Conservation (phyloP, 1,140 invertebrate species). For the Epicauta chinensis region DNA sequence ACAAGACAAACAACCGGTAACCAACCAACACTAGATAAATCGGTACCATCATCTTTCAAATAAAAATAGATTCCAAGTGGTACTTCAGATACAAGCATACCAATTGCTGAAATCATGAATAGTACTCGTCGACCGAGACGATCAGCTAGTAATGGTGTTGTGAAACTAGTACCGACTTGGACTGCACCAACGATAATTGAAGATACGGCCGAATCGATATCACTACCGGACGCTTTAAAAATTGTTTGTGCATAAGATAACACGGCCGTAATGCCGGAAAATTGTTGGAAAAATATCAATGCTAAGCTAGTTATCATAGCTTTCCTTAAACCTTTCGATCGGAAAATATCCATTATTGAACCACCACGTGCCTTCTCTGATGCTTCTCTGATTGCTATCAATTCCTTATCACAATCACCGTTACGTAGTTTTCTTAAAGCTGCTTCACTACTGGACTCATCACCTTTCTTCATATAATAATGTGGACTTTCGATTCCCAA, state of each 20-base stretch:
- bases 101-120: constrained; percentile 62
- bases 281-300: constrained; percentile 67
- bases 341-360: constrained; percentile 54
- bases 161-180: constrained; percentile 57
- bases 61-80: constrained; percentile 52
- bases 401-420: constrained; percentile 48
- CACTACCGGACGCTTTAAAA: constrained; percentile 57
- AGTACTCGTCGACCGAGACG: constrained; percentile 64
- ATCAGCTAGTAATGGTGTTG: constrained; percentile 69
- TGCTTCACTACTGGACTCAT: constrained; percentile 53
- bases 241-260: constrained; percentile 74
- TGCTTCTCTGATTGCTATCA: constrained; percentile 44
- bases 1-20: constrained; percentile 59
- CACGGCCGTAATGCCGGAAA: constrained; percentile 77
- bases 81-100: constrained; percentile 47
- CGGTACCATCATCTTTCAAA: constrained; percentile 43
- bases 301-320: constrained; percentile 66
- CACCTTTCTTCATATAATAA: constrained; percentile 53
- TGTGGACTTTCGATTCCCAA: constrained; percentile 69
- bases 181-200: constrained; percentile 76
- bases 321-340: constrained; percentile 50
- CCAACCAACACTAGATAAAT: constrained; percentile 50
- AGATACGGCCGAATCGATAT: constrained; percentile 51
- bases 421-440: constrained; percentile 62
- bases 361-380: constrained; percentile 49